Evolutionary conservation across 2,113 vertebrate genomes (phyloP).

Genomic region (Chelonoidis abingdonii): DNA sequence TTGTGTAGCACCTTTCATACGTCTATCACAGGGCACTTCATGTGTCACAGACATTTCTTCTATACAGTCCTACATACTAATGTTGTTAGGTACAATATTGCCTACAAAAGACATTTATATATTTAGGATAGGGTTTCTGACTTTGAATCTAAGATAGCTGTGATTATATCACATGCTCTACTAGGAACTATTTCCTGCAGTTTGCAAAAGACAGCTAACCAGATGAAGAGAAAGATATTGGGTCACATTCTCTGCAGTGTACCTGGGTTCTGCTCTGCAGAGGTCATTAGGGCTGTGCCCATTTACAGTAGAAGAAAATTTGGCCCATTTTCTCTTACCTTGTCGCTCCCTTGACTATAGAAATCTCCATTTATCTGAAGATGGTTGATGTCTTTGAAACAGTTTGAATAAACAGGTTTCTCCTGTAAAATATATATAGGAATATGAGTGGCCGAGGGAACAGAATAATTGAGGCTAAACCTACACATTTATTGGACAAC

Average conservation of each 20-base stretch:
- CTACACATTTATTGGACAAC: background rate
- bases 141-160: background rate
- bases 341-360: background rate
- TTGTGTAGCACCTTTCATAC: background rate
- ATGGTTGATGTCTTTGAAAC: background rate
- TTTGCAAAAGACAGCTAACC: background rate
- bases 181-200: background rate
- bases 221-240: background rate
- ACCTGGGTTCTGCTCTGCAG: background rate
- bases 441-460: background rate
- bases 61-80: background rate
- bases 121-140: background rate
- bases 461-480: background rate
- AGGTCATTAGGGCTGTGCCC: background rate
- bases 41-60: slow-evolving; percentile 1
- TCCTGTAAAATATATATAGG: background rate
- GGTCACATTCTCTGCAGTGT: background rate
- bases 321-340: background rate
- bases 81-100: background rate
- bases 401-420: background rate
- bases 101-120: background rate
- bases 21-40: background rate
- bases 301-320: background rate
- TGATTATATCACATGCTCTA: background rate
- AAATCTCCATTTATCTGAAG: background rate